These are phyloP conservation scores for Siniperca knerii DNA, from an alignment of 2,113 vertebrate genomes.

Conservation along the genomic window DNA sequence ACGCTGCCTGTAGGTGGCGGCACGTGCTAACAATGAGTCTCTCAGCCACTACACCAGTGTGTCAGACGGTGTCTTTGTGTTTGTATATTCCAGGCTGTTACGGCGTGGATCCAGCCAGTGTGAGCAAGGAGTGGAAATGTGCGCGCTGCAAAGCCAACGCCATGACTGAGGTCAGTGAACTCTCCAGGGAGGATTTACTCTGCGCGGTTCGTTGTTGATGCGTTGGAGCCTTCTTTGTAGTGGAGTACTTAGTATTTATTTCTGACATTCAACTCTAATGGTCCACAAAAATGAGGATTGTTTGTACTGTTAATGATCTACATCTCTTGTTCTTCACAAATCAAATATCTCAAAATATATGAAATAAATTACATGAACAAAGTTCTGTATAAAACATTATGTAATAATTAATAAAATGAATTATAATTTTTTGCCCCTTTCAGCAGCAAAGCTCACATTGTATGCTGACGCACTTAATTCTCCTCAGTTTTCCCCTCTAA, in stretches of 20 bases:
- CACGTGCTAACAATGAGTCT: not conserved
- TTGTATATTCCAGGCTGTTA: slow-evolving; percentile 89
- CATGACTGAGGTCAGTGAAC: slow-evolving; percentile 90
- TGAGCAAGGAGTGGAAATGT: slow-evolving; percentile 93
- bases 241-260: no score
- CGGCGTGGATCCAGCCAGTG: slow-evolving; percentile 88
- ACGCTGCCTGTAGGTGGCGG: slow-evolving; percentile 4
- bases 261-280: not conserved
- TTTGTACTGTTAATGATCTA: not conserved
- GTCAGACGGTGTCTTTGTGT: slow-evolving; percentile 7
- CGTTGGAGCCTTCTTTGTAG: no score
- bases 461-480: not conserved
- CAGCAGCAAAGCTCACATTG: no score
- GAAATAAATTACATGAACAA: no score
- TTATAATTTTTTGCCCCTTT: no score
- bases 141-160: slow-evolving; percentile 93
- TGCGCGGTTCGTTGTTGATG: not conserved
- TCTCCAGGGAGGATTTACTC: not conserved
- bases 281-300: not conserved
- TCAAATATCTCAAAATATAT: not conserved
- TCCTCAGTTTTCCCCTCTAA: not conserved
- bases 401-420: no score
- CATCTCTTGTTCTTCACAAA: not conserved
- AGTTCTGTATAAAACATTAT: no score
- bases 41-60: not conserved